Evolutionary conservation across 2,113 vertebrate species (phyloP), one percentile per base, ranked within the genome.

Genomic region (Entomyzon cyanotis): DNA sequence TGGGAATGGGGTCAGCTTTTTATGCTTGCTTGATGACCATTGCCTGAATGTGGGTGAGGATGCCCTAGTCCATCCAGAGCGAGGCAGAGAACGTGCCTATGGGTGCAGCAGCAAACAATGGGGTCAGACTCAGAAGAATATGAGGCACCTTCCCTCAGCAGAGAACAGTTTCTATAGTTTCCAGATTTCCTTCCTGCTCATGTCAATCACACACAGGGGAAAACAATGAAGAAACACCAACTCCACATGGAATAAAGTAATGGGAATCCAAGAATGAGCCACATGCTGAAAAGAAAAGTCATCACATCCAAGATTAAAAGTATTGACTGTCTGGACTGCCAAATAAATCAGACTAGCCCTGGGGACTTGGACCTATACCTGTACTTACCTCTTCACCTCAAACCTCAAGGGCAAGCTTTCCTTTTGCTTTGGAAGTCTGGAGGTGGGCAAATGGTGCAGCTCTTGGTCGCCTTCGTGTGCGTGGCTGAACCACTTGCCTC

Each of bases 171-270:
- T 83, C 94, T 93, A 86, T 77, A 95, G 84, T 94, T 95, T 94
- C 50, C 75, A 93, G 27, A 59, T 90, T 96, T 97, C 95, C 95
- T 97, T 97, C 91, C 96, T 96, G 87, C 27, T 90, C 52, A 12
- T 91, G 84, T 93, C 87, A 83, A 35, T 95, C 84, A 41, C 15
- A 5, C 35, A 41, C 19, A 25, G 33, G 64, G 81, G 74, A 83
- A 91, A 96, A 95, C 84, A 97, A 95, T 93, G 55, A 83, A 87
- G 70, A 90, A 97, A 95, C 50, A 73, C n/a, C 70, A 94, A 30
- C 8, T 21, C 31, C 58, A 89, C 2, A 5, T 67, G 46, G 84
- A 91, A 85, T 77, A 93, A 95, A 94, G 41, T 78, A 88, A 89
- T 44, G 73, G 80, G 80, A 95, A 89, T 46, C 39, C 0, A 1